phyloP scores from a whole-genome alignment of 1,140 invertebrate genomes.

The Monomorium pharaonis region DNA sequence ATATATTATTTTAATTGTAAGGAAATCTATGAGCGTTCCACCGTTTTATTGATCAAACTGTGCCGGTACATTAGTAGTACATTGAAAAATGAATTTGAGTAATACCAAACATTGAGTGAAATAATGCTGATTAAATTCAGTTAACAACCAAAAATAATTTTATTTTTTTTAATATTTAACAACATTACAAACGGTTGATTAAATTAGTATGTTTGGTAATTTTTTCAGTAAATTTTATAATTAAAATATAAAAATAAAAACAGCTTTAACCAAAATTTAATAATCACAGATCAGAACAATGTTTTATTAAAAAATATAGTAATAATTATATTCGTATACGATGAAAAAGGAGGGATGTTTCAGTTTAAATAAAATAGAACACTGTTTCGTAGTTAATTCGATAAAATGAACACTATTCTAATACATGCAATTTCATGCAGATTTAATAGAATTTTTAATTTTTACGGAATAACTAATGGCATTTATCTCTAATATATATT shows the following conservation, averaged over 20 bases:
- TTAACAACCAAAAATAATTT: too few species aligned
- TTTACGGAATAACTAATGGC: not conserved
- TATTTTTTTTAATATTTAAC: too few species aligned
- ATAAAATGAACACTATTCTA: slow-evolving; percentile 4
- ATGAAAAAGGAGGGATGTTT: not conserved
- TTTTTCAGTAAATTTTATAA: too few species aligned
- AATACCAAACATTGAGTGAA: too few species aligned
- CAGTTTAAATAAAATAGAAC: not conserved
- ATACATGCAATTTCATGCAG: slow-evolving; percentile 1
- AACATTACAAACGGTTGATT: too few species aligned
- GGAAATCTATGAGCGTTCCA: not conserved
- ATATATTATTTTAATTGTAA: too few species aligned
- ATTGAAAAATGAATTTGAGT: too few species aligned
- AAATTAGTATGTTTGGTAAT: too few species aligned
- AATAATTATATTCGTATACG: not conserved
- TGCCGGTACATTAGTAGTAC: not conserved
- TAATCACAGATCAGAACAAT: not conserved
- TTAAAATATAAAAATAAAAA: too few species aligned
- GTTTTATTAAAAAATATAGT: not conserved
- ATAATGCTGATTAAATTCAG: too few species aligned
- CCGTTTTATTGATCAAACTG: not conserved
- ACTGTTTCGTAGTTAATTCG: not conserved
- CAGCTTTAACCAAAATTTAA: not conserved
- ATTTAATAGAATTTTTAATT: not conserved
- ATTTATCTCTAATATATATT: not conserved